Base-by-base conservation (phyloP, 2,888 invertebrate species). In the Pterostichus madidus region DNA sequence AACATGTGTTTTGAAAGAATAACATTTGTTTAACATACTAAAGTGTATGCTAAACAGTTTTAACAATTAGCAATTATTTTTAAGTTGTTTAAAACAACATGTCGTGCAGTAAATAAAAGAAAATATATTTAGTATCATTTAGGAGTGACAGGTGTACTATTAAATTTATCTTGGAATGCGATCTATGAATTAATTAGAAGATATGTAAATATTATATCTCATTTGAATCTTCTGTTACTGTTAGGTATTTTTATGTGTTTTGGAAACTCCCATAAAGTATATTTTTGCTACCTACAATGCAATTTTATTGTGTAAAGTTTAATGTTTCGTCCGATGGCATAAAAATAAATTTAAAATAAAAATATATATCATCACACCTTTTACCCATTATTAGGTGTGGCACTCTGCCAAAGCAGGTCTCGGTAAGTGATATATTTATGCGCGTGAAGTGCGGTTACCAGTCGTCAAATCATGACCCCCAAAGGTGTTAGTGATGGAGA, bases 91-190 rank as follows among this genome's bases (percentile, higher is more conserved):
- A 10, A 49, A 49, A 8, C 39, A 39, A 39, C 39, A 49, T 49
- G 49, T 0, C n/a, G 11, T 49, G 49, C 10, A 49, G 49, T 39
- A 49, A n/a, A 49, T 49, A 49, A 49, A 49, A 49, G 49, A 49
- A 49, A 49, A 49, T n/a, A 49, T 49, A 49, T 11, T 49, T 49
- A n/a, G n/a, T 49, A 13, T 49, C 49, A 49, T n/a, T n/a, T 49
- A 49, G 13, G 49, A 49, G 13, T 49, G 49, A 49, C 49, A 49
- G 13, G 8, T 49, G 49, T 49, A 49, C 49, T 49, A 49, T 49
- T 49, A 49, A 49, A 49, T 11, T 49, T 49, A 49, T 49, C 49
- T 49, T n/a, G 13, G 49, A 49, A 49, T 49, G 11, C 13, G 13
- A 49, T 49, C 49, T 49, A 8, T n/a, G 49, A 10, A 49, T 49